Evolutionary conservation across 2,113 vertebrate species (phyloP), one percentile per base, ranked within the genome.

Genomic region (Sciurus niger): DNA sequence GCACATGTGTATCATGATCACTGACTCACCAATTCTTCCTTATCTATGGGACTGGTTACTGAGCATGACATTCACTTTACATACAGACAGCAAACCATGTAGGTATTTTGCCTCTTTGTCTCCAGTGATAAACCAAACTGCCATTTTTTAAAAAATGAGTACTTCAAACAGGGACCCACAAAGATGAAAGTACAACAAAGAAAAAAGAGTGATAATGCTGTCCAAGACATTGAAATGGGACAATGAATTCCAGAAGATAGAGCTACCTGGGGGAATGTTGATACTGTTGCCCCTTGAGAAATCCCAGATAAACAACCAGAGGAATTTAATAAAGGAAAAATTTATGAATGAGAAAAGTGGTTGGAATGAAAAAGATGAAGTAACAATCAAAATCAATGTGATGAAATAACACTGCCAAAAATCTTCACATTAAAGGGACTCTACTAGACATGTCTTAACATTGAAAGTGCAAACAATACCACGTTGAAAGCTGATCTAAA

Each of bases 101-200:
- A 40, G 30, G 12, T 67, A 34, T 73, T 76, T 86, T 80, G 46
- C 34, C 40, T 58, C 58, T 70, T 78, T 65, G 34, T 74, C 32
- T 43, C 78, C 43, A 34, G 22, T 53, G 63, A 79, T 67, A 85
- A 94, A 30, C 48, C 68, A 63, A 63, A 13, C 8, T 8, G 46
- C 79, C 32, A 76, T 86, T 74, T 92, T 79, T 90, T 43, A 58
- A 18, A 51, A 89, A 96, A 85, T 34, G 30, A 60, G 16, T 79
- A 74, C 53, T 77, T 58, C 5, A 82, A 90, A 93, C n/a, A 89
- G 30, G 30, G 24, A 73, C 43, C 40, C 70, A 70, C n/a, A 24
- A 83, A 86, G 55, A 30, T 30, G 24, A 84, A 96, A 43, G 34
- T 46, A 12, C n/a, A 83, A 1, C 32, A n/a, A 18, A 63, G 40